Conservation (phyloP, 92 coral and sea anemone genomes). For the Porites lobata region DNA sequence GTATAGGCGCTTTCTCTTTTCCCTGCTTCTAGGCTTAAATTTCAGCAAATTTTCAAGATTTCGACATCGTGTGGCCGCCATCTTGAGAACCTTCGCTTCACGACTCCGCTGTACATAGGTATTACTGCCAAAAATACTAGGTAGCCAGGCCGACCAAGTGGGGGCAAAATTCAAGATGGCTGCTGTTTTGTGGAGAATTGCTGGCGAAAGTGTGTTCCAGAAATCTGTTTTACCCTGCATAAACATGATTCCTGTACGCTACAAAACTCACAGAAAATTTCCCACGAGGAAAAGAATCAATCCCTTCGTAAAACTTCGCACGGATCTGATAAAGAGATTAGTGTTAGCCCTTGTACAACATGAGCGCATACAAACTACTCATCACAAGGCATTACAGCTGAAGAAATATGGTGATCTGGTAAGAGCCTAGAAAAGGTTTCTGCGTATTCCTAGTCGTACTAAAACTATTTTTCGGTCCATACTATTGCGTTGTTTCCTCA, state of each 20-base stretch:
- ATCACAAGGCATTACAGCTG: constrained; percentile 91
- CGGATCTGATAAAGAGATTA: constrained; percentile 90
- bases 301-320: constrained; percentile 90
- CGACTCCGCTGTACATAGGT: constrained; percentile 36
- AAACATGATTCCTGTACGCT: constrained; percentile 79
- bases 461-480: not conserved
- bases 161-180: constrained; percentile 72
- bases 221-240: constrained; percentile 58
- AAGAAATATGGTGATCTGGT: constrained; percentile 97
- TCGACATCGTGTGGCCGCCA: constrained; percentile 97
- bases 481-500: too few relatives aligned
- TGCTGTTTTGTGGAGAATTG: constrained; percentile 43
- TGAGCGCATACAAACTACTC: constrained; percentile 96
- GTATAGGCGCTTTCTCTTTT: constrained; percentile 86
- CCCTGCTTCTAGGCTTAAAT: constrained; percentile 89
- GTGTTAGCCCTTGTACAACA: constrained; percentile 88
- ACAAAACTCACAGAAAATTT: constrained; percentile 84
- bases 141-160: not conserved
- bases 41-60: constrained; percentile 90
- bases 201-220: not conserved
- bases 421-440: constrained; percentile 16
- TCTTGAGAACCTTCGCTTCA: constrained; percentile 41
- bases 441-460: not conserved
- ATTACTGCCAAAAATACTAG: not conserved
- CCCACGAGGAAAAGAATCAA: constrained; percentile 86